These are phyloP conservation scores for Atractosteus spatula DNA, from an alignment of 2,113 vertebrate species.

Conservation along the genomic window DNA sequence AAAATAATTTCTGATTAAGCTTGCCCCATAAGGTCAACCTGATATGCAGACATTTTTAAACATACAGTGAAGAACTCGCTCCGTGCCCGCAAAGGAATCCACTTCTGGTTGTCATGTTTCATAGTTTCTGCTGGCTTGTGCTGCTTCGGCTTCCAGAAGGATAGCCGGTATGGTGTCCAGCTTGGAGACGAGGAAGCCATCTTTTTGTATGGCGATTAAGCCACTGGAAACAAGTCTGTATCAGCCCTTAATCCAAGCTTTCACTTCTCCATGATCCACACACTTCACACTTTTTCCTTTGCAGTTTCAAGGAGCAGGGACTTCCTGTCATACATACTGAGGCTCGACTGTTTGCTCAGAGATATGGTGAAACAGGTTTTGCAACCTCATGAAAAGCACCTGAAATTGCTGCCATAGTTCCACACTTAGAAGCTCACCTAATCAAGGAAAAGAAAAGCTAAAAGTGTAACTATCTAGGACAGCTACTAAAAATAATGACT, in stretches of 20 bases:
- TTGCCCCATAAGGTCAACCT: background rate
- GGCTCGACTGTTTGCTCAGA: conserved; percentile 40
- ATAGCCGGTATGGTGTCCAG: conserved; percentile 32
- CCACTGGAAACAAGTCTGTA: background rate
- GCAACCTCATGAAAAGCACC: conserved; percentile 20
- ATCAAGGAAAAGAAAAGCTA: conserved; percentile 10
- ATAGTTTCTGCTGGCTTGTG: conserved; percentile 38
- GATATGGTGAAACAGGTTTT: conserved; percentile 56
- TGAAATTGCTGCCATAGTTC: background rate
- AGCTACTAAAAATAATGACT: too few relatives aligned
- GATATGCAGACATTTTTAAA: background rate
- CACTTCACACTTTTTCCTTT: conserved; percentile 11
- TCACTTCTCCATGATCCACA: conserved; percentile 1
- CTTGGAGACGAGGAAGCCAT: conserved; percentile 26
- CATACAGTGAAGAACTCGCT: conserved; percentile 56
- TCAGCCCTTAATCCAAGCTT: background rate
- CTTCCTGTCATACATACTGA: conserved; percentile 46
- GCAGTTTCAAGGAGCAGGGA: conserved; percentile 28
- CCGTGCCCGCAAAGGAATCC: conserved; percentile 60
- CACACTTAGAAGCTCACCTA: background rate
- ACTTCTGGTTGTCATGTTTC: conserved; percentile 47
- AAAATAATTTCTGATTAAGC: too few relatives aligned
- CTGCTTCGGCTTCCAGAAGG: conserved; percentile 40
- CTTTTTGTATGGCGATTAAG: background rate
- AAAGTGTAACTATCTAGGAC: background rate